Percentiles rank a stretch among this genome's conserved stretches.
These are phyloP conservation scores for Megaleporinus macrocephalus DNA, from an alignment of 2,113 vertebrate species.

Conservation along the genomic window DNA sequence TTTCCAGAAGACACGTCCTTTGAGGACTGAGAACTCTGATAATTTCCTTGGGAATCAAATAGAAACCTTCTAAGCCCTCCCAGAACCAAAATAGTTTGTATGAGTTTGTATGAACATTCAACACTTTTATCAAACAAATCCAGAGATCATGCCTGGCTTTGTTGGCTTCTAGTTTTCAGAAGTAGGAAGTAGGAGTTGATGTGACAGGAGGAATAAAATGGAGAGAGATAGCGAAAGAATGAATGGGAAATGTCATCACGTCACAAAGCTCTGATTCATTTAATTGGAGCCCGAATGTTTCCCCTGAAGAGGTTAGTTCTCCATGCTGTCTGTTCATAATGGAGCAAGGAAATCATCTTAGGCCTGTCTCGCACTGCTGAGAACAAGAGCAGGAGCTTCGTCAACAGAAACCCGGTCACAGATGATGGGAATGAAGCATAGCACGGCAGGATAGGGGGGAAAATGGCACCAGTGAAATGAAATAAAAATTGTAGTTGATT, in stretches of 20 bases:
- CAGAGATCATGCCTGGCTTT: not conserved
- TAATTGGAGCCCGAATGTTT: slow-evolving; percentile 12
- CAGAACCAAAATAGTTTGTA: too few species aligned
- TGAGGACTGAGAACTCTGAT: not conserved
- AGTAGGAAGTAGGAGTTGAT: not conserved
- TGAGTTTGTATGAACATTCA: too few species aligned
- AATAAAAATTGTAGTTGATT: not conserved
- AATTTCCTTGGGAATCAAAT: too few species aligned
- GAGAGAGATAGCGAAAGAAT: not conserved
- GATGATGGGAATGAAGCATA: not conserved
- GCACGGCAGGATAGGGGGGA: not conserved
- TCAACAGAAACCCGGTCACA: not conserved
- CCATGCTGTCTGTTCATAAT: slow-evolving; percentile 15
- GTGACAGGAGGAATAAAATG: not conserved
- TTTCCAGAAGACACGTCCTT: too few species aligned
- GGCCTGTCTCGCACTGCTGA: not conserved
- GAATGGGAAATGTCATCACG: slow-evolving; percentile 2
- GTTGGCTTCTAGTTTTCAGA: not conserved
- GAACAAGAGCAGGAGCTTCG: not conserved
- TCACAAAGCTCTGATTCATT: slow-evolving; percentile 20
- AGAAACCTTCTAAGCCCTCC: too few species aligned
- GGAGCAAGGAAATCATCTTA: not conserved
- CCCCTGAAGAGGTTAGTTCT: not conserved
- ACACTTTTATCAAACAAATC: not conserved
- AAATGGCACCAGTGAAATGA: not conserved